Conservation (phyloP, 2,797 vertebrate species). For the Acrossocheilus wenchowensis region DNA sequence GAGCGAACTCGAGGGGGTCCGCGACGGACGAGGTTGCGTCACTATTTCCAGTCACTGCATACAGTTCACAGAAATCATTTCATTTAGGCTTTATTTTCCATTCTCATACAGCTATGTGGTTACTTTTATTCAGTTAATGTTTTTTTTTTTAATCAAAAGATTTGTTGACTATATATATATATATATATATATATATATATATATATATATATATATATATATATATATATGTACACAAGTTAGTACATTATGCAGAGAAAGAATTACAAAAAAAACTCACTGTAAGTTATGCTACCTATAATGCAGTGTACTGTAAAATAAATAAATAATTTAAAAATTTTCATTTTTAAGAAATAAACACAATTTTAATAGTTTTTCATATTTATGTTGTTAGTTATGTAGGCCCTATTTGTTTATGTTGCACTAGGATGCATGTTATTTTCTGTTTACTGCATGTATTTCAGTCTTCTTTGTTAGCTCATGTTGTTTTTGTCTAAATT, state of each 20-base stretch:
- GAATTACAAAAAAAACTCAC: background rate
- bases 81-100: slow-evolving; percentile 17
- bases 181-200: no score
- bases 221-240: background rate
- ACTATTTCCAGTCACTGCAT: slow-evolving; percentile 50
- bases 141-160: background rate
- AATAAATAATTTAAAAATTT: background rate
- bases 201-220: background rate
- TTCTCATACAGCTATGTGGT: background rate
- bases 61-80: slow-evolving; percentile 4
- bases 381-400: background rate
- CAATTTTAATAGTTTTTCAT: background rate
- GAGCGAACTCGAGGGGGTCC: slow-evolving; percentile 65
- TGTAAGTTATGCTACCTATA: background rate
- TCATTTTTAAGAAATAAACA: background rate
- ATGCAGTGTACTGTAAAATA: background rate
- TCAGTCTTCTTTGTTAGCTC: background rate
- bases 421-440: background rate
- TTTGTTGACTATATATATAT: background rate
- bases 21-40: slow-evolving; percentile 74
- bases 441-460: background rate
- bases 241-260: background rate
- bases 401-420: background rate
- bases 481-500: background rate
- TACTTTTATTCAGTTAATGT: background rate